A percentile compares a stretch with the other conserved stretches of the same genome.
Evolutionary conservation across 2,888 invertebrate species (phyloP).

Genomic region (Callyntrura guangdongensis): DNA sequence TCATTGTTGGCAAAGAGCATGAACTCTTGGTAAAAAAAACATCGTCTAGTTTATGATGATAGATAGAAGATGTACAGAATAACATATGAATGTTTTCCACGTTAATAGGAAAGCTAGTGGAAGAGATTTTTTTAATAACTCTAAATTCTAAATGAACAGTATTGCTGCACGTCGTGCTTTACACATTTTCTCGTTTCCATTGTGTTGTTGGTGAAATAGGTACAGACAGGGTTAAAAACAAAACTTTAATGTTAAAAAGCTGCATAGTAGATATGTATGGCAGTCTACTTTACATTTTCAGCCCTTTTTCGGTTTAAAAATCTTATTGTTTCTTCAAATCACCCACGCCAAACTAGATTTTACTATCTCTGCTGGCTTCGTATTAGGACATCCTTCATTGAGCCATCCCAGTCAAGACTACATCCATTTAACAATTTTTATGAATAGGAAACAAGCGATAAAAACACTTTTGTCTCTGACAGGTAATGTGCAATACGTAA

Average conservation of each 20-base stretch:
- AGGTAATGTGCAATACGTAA: too few species aligned
- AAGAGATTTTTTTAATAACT: conserved; percentile 5
- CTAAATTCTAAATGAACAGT: not conserved
- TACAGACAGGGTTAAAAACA: conserved; percentile 8
- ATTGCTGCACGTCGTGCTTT: not conserved
- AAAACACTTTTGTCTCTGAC: too few species aligned
- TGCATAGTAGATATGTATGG: too few species aligned
- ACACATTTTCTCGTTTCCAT: not conserved
- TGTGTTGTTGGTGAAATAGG: too few species aligned
- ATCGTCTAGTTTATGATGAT: not conserved
- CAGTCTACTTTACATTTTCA: too few species aligned
- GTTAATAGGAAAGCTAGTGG: not conserved
- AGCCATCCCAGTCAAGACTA: conserved; percentile 77
- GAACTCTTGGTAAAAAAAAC: conserved; percentile 42
- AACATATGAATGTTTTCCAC: not conserved
- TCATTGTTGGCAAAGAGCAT: conserved; percentile 56
- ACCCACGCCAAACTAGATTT: not conserved
- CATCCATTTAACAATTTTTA: conserved; percentile 78
- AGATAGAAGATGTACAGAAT: not conserved
- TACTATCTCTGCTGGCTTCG: conserved; percentile 2
- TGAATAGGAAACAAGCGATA: conserved; percentile 57
- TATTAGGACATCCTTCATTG: conserved; percentile 37
- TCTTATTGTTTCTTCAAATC: conserved; percentile 2
- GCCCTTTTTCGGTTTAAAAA: not conserved
- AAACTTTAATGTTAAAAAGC: conserved; percentile 50